phyloP scores from a whole-genome alignment of 2,797 vertebrate species.

The Rhinophrynus dorsalis region DNA sequence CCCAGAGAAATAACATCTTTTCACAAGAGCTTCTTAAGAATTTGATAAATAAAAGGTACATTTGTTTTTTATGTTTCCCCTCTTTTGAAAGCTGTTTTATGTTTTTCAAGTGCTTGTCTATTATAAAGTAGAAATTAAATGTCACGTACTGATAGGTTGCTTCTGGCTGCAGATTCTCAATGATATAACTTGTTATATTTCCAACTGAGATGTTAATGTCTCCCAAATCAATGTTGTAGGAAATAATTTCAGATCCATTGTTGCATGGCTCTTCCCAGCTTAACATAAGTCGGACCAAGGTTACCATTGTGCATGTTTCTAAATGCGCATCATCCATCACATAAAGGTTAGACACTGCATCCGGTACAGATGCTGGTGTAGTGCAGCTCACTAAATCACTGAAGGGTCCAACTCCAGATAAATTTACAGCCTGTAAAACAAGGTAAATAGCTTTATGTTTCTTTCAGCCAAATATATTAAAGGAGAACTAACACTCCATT shows the following conservation, averaged over 20 bases:
- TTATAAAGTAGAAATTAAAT: conserved; percentile 9
- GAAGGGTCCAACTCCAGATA: conserved; percentile 87
- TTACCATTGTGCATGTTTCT: conserved; percentile 66
- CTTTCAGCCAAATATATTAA: no score
- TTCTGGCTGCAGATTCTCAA: conserved; percentile 87
- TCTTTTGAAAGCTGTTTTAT: not conserved
- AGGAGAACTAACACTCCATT: no score
- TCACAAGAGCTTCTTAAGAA: not conserved
- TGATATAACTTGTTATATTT: conserved; percentile 73
- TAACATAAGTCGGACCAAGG: conserved; percentile 87
- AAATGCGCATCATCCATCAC: conserved; percentile 75
- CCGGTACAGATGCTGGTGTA: conserved; percentile 83
- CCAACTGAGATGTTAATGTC: conserved; percentile 76
- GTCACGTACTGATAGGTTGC: conserved; percentile 86
- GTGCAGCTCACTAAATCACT: conserved; percentile 84
- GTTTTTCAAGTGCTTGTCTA: not conserved
- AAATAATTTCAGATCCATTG: conserved; percentile 88
- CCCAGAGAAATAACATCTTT: not conserved
- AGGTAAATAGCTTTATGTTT: not conserved
- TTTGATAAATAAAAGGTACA: not conserved
- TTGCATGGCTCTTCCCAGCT: conserved; percentile 92
- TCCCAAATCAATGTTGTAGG: conserved; percentile 85
- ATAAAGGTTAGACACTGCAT: conserved; percentile 71
- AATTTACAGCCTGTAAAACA: conserved; percentile 83
- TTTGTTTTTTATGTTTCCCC: not conserved